phyloP scores from a whole-genome alignment of 2,797 vertebrate species.

The Falco biarmicus region DNA sequence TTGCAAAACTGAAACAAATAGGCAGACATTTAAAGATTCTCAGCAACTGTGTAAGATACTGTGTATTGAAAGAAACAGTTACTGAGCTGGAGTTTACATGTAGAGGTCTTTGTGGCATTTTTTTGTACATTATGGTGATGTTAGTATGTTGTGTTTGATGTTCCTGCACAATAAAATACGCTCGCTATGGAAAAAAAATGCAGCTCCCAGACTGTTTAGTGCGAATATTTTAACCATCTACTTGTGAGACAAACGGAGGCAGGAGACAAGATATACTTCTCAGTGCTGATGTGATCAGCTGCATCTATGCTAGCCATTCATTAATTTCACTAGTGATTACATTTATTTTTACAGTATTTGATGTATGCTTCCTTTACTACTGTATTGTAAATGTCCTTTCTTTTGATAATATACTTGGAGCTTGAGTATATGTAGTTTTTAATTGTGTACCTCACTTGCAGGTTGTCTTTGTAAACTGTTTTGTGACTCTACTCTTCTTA shows the following conservation, averaged over 20 bases:
- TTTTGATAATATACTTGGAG: neutral
- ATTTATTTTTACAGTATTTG: neutral
- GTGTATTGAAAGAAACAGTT: neutral
- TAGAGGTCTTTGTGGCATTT: neutral
- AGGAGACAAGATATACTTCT: neutral
- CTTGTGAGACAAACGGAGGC: neutral
- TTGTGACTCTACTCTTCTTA: neutral
- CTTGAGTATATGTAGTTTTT: neutral
- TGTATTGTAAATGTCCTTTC: neutral
- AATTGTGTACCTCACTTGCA: neutral
- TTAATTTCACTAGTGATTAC: neutral
- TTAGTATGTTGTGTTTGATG: neutral
- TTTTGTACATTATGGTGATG: neutral
- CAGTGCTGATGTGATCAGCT: neutral
- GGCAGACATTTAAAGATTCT: constrained; percentile 5
- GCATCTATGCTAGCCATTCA: neutral
- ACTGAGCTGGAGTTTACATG: neutral
- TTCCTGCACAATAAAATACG: neutral
- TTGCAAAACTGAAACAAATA: constrained; percentile 12
- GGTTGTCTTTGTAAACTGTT: neutral
- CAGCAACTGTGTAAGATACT: neutral
- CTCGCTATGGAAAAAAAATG: neutral
- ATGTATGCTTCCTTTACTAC: neutral
- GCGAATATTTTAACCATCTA: neutral
- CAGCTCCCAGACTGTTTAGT: neutral